Percentiles rank a stretch among this genome's conserved stretches.
phyloP scores from a whole-genome alignment of 30 jellyfish, hydroid and myxozoan genomes.

The Aurelia coerulea region DNA sequence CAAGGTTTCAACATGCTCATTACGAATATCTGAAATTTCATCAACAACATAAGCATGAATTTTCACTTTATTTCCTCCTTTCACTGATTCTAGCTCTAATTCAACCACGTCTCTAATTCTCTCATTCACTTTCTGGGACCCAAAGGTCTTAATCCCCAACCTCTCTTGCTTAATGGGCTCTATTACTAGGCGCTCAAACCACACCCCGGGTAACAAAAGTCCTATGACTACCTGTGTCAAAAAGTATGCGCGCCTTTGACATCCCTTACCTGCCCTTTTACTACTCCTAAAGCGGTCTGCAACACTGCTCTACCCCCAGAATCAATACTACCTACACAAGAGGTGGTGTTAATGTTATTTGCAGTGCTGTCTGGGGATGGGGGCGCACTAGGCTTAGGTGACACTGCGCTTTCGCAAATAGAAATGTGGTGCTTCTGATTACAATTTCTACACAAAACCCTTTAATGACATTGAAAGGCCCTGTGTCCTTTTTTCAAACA shows the following conservation, averaged over 20 bases:
- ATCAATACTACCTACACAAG: slow-evolving; percentile 36
- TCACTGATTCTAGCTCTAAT: slow-evolving; percentile 10
- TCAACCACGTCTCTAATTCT: slow-evolving; percentile 49
- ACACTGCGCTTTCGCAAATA: slow-evolving; percentile 19
- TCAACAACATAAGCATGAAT: slow-evolving; percentile 38
- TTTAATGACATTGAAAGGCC: slow-evolving; percentile 32
- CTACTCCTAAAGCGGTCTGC: slow-evolving; percentile 60
- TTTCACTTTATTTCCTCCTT: slow-evolving; percentile 5
- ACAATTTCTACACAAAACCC: slow-evolving; percentile 12
- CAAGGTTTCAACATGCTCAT: slow-evolving; percentile 21
- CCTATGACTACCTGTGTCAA: slow-evolving; percentile 35
- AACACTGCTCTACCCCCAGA: slow-evolving; percentile 58
- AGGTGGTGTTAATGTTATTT: neutral
- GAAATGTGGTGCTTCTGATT: slow-evolving; percentile 57
- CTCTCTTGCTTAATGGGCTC: slow-evolving; percentile 22
- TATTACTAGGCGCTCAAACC: neutral
- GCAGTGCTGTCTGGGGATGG: slow-evolving; percentile 9
- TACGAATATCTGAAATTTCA: slow-evolving; percentile 12
- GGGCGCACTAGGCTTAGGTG: neutral
- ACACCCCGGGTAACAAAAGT: neutral
- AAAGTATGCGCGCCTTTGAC: slow-evolving; percentile 34
- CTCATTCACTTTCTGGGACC: slow-evolving; percentile 29
- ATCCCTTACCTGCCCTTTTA: slow-evolving; percentile 7
- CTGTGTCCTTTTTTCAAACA: slow-evolving; percentile 48
- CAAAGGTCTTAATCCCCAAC: slow-evolving; percentile 46